Percentiles rank a stretch among this genome's conserved stretches.
Evolutionary conservation across 2,888 invertebrate genomes (phyloP).

Genomic region (Drosophila formosana): DNA sequence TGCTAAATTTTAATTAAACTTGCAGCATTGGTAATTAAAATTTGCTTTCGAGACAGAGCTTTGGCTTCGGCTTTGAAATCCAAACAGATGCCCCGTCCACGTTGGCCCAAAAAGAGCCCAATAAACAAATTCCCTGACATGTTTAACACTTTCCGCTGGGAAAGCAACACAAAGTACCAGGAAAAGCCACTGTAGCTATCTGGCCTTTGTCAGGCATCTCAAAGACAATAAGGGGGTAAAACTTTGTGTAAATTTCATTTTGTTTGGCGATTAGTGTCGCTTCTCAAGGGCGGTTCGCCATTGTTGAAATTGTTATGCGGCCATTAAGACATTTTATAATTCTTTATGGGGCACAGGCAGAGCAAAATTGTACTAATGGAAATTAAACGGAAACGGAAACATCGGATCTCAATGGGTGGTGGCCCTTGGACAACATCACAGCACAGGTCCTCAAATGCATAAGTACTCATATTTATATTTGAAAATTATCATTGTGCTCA

Average conservation of each 20-base stretch:
- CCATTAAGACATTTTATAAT: conserved; percentile 82
- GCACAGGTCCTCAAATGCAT: conserved; percentile 11
- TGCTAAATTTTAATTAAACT: conserved; percentile 79
- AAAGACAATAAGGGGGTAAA: conserved; percentile 50
- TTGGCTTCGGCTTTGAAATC: conserved; percentile 26
- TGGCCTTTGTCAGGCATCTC: conserved; percentile 71
- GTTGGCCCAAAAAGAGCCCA: conserved; percentile 57
- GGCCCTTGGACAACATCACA: neutral
- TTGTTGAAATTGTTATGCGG: conserved; percentile 77
- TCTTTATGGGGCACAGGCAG: conserved; percentile 62
- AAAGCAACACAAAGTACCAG: conserved; percentile 55
- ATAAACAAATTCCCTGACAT: conserved; percentile 82
- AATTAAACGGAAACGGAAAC: conserved; percentile 18
- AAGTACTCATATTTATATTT: conserved; percentile 9
- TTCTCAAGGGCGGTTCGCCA: conserved; percentile 53
- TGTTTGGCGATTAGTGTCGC: conserved; percentile 82
- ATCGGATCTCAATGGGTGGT: conserved; percentile 27
- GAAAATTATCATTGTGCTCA: conserved; percentile 56
- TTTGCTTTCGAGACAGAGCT: conserved; percentile 52
- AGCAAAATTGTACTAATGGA: conserved; percentile 73
- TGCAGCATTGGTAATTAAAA: conserved; percentile 72
- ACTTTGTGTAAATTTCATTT: conserved; percentile 82
- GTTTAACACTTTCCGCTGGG: conserved; percentile 82
- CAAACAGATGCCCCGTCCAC: conserved; percentile 63
- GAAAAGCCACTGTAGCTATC: conserved; percentile 63